Evolutionary conservation across 2,888 invertebrate genomes (phyloP).

Genomic region (Conops quadrifasciatus): DNA sequence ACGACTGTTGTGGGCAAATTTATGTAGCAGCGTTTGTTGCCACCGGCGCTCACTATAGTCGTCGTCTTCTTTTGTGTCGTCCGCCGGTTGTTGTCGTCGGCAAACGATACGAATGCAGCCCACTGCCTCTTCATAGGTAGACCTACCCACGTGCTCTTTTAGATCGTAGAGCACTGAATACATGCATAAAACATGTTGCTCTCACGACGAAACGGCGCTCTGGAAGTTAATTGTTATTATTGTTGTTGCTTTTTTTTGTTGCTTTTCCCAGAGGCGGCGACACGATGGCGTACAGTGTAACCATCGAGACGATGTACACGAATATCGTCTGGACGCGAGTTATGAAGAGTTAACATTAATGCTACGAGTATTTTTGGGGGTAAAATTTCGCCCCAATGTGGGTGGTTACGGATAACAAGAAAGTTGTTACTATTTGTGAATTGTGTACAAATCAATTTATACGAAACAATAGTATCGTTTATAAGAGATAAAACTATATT

Average conservation of each 20-base stretch:
- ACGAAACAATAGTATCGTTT: too few species aligned
- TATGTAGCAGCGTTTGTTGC: slow-evolving; percentile 30
- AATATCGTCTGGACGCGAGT: too few species aligned
- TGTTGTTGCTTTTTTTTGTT: not conserved
- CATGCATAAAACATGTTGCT: slow-evolving; percentile 59
- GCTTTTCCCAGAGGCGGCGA: too few species aligned
- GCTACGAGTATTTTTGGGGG: too few species aligned
- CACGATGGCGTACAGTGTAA: not conserved
- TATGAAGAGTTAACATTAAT: not conserved
- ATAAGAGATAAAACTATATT: too few species aligned
- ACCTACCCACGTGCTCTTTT: not conserved
- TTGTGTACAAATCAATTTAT: too few species aligned
- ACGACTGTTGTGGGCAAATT: slow-evolving; percentile 42
- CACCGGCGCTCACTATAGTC: not conserved
- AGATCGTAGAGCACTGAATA: slow-evolving; percentile 21
- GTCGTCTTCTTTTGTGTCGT: not conserved
- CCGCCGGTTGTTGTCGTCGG: not conserved
- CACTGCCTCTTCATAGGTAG: slow-evolving; percentile 4
- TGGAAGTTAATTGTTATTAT: slow-evolving; percentile 35
- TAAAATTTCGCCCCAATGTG: too few species aligned
- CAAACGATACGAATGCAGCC: not conserved
- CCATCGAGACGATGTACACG: not conserved
- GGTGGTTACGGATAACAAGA: too few species aligned
- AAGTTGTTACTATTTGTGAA: too few species aligned
- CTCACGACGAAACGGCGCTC: slow-evolving; percentile 32